Base-by-base conservation (phyloP, 2,888 invertebrate species). In the Drosophila affinis region DNA sequence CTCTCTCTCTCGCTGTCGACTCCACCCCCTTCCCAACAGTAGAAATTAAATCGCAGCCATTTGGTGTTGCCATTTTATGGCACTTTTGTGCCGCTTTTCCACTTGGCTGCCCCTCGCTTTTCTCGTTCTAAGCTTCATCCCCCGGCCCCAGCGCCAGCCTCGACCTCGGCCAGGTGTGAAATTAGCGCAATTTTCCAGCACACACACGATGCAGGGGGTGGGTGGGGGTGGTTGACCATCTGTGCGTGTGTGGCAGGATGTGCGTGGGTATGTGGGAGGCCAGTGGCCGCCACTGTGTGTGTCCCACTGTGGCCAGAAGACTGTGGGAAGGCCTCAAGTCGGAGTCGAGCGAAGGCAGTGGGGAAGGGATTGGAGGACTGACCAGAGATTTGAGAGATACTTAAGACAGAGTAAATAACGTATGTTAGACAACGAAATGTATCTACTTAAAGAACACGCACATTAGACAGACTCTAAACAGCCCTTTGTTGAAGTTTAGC, bases 61-160 rank as follows among this genome's bases (percentile, higher is more conserved):
- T 82, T 75, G 72, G 80, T 68, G 81, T 76, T 77, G 72, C 76
- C 79, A 77, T 83, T 86, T 86, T 70, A 77, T 70, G 75, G 72
- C 75, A 72, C 80, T 80, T 78, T 72, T 74, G 76, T 54, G 71
- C 71, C 58, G 73, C 84, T 72, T 63, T 70, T 78, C 55, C 73
- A 72, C 63, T 48, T 71, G 82, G 61, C 64, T 48, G 55, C 56
- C 54, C 32, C 48, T 10, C n/a, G 27, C 24, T 18, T 24, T 24
- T 9, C 17, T 9, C 39, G 39, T 14, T 39, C 39, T 14, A 18
- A 18, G 51, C 45, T 39, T 3, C 14, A 39, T 48, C 21, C 10
- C 46, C 14, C 24, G 24, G 0, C 24, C 5, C 24, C 24, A 5
- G 24, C 39, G 9, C 14, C 39, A 2, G 2, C 14, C 39, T 6